These are phyloP conservation scores for Acanthochromis polyacanthus DNA, from an alignment of 2,113 vertebrate genomes.

Conservation along the genomic window DNA sequence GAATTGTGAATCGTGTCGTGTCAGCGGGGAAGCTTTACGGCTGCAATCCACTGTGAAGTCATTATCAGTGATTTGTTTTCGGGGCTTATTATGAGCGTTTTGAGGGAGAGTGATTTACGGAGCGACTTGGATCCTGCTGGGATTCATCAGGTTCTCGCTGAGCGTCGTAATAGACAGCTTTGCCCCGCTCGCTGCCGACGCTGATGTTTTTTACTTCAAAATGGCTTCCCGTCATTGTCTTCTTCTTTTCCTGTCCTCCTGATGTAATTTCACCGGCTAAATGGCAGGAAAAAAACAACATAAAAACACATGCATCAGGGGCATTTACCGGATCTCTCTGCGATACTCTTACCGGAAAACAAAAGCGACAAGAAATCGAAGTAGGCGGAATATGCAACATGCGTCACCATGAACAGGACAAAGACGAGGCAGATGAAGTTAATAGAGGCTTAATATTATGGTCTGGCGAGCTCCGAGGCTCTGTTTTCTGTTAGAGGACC, in stretches of 20 bases:
- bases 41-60: constrained; percentile 60
- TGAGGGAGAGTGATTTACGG: constrained; percentile 61
- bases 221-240: constrained; percentile 58
- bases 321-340: constrained; percentile 38
- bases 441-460: constrained; percentile 6
- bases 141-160: constrained; percentile 67
- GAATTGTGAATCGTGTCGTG: constrained; percentile 36
- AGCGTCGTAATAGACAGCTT: constrained; percentile 59
- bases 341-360: constrained; percentile 11
- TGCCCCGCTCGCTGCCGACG: constrained; percentile 38
- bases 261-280: constrained; percentile 56
- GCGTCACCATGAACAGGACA: background rate
- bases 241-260: constrained; percentile 51
- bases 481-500: background rate
- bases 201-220: constrained; percentile 47
- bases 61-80: constrained; percentile 74
- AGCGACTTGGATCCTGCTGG: constrained; percentile 63
- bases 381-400: constrained; percentile 19
- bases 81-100: constrained; percentile 65
- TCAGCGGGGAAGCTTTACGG: constrained; percentile 55
- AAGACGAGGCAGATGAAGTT: constrained; percentile 18
- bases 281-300: constrained; percentile 19
- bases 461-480: background rate
- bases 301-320: constrained; percentile 11
- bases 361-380: constrained; percentile 25